Evolutionary conservation across 2,888 invertebrate genomes (phyloP), one percentile per base, ranked within the genome.

Genomic region (Drosophila paramelanica): DNA sequence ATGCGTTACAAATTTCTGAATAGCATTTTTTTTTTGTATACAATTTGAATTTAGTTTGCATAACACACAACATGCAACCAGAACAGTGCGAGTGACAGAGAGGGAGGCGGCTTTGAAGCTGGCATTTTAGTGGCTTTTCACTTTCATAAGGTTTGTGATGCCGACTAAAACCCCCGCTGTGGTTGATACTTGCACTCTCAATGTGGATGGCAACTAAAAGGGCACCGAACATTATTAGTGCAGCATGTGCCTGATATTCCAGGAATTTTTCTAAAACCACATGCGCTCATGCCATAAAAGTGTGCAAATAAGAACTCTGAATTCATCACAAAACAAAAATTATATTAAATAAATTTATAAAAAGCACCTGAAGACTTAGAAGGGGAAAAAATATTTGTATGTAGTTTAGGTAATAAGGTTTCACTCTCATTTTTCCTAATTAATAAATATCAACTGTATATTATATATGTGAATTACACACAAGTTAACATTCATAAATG

Each of bases 11-110:
- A 62, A 75, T 80, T 77, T 77, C 49, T 60, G 62, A 67, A 65
- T 49, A 79, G 60, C 69, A 56, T 75, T 74, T 77, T 57, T 75
- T 75, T 74, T 77, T 57, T 60, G 42, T 49, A 72, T 14, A 77
- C 59, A 75, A 75, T 79, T 79, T 71, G 58, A 79, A 79, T 82
- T 68, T 76, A 45, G 73, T 81, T 81, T 79, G 56, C 80, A 75
- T 73, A 75, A 58, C 52, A 25, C 56, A 51, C 23, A 23, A 17
- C 31, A 52, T 43, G 27, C 33, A 20, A 38, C 33, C 8, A 38
- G 11, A 41, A n/a, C 47, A 41, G 55, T 56, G 33, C 38, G 5
- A 43, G 57, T 53, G 13, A 1, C 3, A 42, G 17, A 25, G 8
- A 38, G 36, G 42, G 27, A 45, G 31, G 31, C 10, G 10, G 2